Base-by-base conservation (phyloP, 2,888 invertebrate genomes). In the Latheticus oryzae region DNA sequence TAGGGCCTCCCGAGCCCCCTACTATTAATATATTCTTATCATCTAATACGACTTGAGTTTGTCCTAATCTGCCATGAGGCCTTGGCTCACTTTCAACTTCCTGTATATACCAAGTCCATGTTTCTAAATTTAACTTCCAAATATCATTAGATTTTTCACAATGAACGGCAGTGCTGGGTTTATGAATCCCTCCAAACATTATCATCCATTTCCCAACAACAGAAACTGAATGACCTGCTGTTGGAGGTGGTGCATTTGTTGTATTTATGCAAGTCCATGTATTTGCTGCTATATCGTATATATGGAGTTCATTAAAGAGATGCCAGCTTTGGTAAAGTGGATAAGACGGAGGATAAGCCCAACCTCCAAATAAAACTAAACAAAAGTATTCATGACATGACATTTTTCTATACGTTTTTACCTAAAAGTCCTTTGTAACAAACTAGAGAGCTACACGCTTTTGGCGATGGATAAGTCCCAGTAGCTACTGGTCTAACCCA, bases 391-490 rank as follows among this genome's bases (percentile, higher is more conserved):
- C n/a, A n/a, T n/a, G n/a, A n/a, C n/a, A n/a, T n/a, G n/a, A n/a
- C n/a, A n/a, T n/a, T n/a, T n/a, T n/a, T n/a, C n/a, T n/a, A n/a
- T n/a, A n/a, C n/a, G n/a, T 15, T 19, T 21, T 26, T 73, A 77
- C 77, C 73, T 63, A 97, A 82, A 64, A 84, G 87, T 69, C 93
- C 89, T 67, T 89, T 87, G 79, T 95, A 91, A 64, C 87, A 84
- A n/a, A 95, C 89, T 86, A 97, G 87, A 9, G 94, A 90, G 19
- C 96, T 94, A 75, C 95, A 95, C 42, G 96, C 96, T 80, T 97
- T 97, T 0, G 97, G 97, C 2, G 95, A 93, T 4, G 97, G 97
- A 81, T 97, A 96, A 37, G 88, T 90, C 2, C 90, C 95, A 79
- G 88, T 89, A 2, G 93, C 89, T 32, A 91, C 78, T 0, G 91